Conservation (phyloP, 1,140 invertebrate genomes). For the Drosophila virilis region DNA sequence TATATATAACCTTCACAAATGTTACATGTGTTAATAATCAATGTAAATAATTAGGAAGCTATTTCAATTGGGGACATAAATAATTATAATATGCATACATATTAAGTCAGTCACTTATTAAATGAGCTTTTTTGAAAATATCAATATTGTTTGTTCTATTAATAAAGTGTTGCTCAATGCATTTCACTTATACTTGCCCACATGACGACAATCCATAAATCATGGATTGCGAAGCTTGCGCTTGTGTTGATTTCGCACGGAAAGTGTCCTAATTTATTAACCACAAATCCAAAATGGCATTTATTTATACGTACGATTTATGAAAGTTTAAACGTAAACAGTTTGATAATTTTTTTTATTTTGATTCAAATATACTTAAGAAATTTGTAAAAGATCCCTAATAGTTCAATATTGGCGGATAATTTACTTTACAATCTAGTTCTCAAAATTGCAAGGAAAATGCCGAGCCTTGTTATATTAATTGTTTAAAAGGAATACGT, state of each 20-base stretch:
- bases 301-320: background rate
- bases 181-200: slow-evolving; percentile 4
- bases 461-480: background rate
- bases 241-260: background rate
- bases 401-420: background rate
- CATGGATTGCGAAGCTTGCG: slow-evolving; percentile 1
- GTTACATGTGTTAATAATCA: too few species aligned
- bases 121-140: too few species aligned
- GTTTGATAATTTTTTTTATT: background rate
- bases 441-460: background rate
- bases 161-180: too few species aligned
- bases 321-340: background rate
- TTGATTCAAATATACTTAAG: background rate
- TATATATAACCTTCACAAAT: too few species aligned
- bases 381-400: background rate
- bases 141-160: too few species aligned
- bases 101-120: too few species aligned
- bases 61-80: too few species aligned
- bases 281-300: background rate
- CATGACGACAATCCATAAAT: slow-evolving; percentile 8
- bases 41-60: too few species aligned
- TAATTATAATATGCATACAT: too few species aligned
- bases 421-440: background rate
- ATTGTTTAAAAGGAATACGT: background rate
- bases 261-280: background rate